Conservation (phyloP, 2,113 vertebrate genomes). For the Nipponia nippon region DNA sequence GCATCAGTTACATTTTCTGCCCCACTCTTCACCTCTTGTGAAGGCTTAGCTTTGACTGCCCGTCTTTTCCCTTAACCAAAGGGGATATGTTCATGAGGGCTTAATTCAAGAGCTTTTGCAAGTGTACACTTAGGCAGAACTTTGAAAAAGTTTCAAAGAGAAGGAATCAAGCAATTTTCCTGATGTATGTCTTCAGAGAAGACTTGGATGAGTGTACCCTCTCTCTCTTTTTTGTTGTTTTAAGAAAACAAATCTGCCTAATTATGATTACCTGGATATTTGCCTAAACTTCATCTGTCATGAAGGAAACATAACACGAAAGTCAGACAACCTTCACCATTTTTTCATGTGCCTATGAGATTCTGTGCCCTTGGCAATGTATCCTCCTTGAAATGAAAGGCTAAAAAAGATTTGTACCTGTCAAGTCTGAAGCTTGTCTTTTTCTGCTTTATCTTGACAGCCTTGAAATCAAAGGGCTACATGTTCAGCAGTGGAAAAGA, state of each 20-base stretch:
- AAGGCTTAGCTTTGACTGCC: not conserved
- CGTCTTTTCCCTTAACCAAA: not conserved
- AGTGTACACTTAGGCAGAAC: not conserved
- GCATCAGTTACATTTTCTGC: not conserved
- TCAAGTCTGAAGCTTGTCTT: constrained; percentile 29
- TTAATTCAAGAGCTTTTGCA: constrained; percentile 12
- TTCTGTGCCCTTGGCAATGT: not conserved
- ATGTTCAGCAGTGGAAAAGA: not conserved
- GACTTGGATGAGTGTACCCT: not conserved
- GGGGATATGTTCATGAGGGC: not conserved
- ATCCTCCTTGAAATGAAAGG: constrained; percentile 11
- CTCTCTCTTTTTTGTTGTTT: not conserved
- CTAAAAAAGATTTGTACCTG: constrained; percentile 51
- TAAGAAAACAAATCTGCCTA: constrained; percentile 14
- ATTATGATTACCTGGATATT: constrained; percentile 44
- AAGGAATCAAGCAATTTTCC: constrained; percentile 24
- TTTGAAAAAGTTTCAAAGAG: constrained; percentile 48
- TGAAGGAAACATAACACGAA: constrained; percentile 7
- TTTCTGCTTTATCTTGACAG: constrained; percentile 51
- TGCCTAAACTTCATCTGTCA: constrained; percentile 38
- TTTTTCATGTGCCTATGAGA: constrained; percentile 20
- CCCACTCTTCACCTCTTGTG: not conserved
- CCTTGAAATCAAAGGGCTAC: constrained; percentile 39
- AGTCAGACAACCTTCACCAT: constrained; percentile 17
- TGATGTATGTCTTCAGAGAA: constrained; percentile 23